These are phyloP conservation scores for Tethea ocularis DNA, from an alignment of 2,888 invertebrate species.

Conservation along the genomic window DNA sequence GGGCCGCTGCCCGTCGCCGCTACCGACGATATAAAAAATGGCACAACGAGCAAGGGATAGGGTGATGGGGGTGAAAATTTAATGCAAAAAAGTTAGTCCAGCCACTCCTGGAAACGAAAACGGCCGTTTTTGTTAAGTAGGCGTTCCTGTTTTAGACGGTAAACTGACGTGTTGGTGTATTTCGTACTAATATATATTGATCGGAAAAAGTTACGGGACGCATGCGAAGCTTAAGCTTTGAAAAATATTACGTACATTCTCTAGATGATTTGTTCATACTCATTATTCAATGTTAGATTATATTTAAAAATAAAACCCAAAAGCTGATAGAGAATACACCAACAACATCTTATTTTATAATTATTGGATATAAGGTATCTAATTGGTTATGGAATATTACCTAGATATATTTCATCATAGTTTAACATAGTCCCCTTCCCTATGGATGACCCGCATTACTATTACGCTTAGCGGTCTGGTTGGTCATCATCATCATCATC, in stretches of 20 bases:
- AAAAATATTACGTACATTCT: conserved; percentile 15
- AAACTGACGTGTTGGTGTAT: conserved; percentile 5
- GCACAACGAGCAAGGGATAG: conserved; percentile 78
- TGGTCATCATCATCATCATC: too few species aligned
- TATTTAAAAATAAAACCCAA: background rate
- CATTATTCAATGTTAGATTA: background rate
- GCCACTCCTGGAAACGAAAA: conserved; percentile 70
- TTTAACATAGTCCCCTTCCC: background rate
- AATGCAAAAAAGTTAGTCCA: conserved; percentile 65
- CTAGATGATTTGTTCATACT: conserved; percentile 27
- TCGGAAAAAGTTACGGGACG: background rate
- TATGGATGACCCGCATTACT: too few species aligned
- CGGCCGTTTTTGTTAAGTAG: background rate
- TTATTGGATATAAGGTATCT: background rate
- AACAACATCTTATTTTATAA: background rate
- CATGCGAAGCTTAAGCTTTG: conserved; percentile 2
- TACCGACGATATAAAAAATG: conserved; percentile 65
- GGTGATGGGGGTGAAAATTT: conserved; percentile 29
- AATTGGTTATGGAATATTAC: background rate
- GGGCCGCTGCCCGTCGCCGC: conserved; percentile 41
- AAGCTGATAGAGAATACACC: background rate
- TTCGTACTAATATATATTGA: background rate
- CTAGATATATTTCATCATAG: background rate
- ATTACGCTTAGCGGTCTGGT: too few species aligned
- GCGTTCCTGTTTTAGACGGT: too few species aligned